Percentiles rank a stretch among this genome's conserved stretches.
phyloP scores from a whole-genome alignment of 2,113 vertebrate species.

The Piliocolobus tephrosceles region DNA sequence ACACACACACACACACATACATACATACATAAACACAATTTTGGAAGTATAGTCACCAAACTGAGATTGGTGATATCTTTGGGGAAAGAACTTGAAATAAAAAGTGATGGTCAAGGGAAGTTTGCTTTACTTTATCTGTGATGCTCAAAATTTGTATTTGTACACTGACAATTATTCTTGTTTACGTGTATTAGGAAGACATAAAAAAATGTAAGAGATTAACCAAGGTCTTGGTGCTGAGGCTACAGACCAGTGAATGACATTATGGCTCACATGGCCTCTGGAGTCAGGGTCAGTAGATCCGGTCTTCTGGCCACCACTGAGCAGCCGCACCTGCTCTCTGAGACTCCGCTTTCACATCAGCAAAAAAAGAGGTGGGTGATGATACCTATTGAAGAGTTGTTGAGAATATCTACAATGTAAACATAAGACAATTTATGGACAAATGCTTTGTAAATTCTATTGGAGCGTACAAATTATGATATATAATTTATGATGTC shows the following conservation, averaged over 20 bases:
- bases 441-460: neutral
- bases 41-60: neutral
- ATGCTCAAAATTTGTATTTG: neutral
- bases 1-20: rapidly evolving
- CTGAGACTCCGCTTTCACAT: neutral
- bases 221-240: neutral
- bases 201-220: neutral
- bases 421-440: neutral
- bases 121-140: neutral
- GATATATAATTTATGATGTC: neutral
- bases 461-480: neutral
- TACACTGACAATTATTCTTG: neutral
- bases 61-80: neutral
- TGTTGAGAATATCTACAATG: neutral
- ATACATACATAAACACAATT: neutral
- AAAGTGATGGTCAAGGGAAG: neutral
- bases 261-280: neutral
- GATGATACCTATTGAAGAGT: neutral
- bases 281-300: neutral
- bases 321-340: too few species aligned
- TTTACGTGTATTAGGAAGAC: neutral
- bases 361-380: neutral
- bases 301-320: neutral
- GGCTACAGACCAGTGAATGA: neutral
- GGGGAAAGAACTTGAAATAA: neutral